These are phyloP conservation scores for Hiodon alosoides DNA, from an alignment of 2,113 vertebrate species.

Conservation along the genomic window DNA sequence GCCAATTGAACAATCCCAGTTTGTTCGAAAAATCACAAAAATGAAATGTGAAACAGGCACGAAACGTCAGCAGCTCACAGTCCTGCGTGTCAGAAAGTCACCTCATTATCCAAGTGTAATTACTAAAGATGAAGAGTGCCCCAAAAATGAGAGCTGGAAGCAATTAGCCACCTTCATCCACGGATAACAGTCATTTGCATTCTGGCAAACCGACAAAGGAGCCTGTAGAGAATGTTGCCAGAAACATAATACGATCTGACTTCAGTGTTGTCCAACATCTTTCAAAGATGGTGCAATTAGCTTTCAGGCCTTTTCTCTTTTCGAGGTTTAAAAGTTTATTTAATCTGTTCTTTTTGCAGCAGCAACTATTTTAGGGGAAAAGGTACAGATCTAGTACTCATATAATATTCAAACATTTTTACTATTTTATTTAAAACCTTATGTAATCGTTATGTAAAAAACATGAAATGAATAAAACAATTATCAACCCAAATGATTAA, in stretches of 20 bases:
- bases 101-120: not conserved
- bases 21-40: no score
- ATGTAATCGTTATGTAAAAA: no score
- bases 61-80: not conserved
- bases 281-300: not conserved
- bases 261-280: not conserved
- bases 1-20: no score
- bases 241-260: not conserved
- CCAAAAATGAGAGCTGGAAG: not conserved
- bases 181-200: slow-evolving; percentile 2
- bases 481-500: no score
- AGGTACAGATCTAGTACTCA: no score
- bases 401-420: no score
- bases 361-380: no score
- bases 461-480: no score
- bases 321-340: no score
- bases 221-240: not conserved
- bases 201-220: not conserved
- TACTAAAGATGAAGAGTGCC: not conserved
- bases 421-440: no score
- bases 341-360: no score
- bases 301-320: not conserved
- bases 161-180: not conserved
- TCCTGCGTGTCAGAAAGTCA: slow-evolving; percentile 1
- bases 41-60: no score